Evolutionary conservation across 2,113 vertebrate species (phyloP).

Genomic region (Promerops cafer): DNA sequence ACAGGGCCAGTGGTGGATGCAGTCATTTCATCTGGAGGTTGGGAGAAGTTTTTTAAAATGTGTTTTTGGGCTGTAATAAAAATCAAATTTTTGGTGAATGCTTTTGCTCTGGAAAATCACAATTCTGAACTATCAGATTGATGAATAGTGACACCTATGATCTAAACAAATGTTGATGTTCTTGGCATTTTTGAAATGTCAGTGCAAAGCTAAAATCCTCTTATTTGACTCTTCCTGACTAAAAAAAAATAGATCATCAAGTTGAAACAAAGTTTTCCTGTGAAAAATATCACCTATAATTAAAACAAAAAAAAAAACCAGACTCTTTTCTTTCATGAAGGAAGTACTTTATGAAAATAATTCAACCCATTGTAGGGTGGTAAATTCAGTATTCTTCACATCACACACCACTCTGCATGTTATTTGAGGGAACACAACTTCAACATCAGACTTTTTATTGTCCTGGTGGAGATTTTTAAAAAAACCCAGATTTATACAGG

Average conservation of each 20-base stretch:
- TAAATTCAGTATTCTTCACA: not conserved
- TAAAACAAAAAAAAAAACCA: not conserved
- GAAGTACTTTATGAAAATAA: not conserved
- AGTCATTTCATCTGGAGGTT: not conserved
- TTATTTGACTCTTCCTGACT: not conserved
- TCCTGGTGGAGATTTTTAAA: not conserved
- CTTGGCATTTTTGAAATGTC: slow-evolving; percentile 62
- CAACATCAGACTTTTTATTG: not conserved
- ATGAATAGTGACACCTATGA: slow-evolving; percentile 38
- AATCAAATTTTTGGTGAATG: not conserved
- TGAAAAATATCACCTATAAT: slow-evolving; percentile 29
- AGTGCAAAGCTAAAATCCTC: slow-evolving; percentile 17
- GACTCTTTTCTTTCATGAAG: not conserved
- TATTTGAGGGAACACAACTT: not conserved
- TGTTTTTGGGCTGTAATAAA: not conserved
- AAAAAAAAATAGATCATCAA: not conserved
- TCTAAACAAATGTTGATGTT: slow-evolving; percentile 53
- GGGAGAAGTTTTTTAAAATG: not conserved
- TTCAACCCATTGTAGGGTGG: not conserved
- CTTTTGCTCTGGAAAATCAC: slow-evolving; percentile 1
- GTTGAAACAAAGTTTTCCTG: slow-evolving; percentile 19
- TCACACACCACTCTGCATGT: not conserved
- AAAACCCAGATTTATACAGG: not conserved
- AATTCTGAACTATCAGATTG: not conserved
- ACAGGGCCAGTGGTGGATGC: rapidly evolving